Evolutionary conservation across 64 coral and sea anemone genomes (phyloP).

Genomic region (Anthopleura sola): DNA sequence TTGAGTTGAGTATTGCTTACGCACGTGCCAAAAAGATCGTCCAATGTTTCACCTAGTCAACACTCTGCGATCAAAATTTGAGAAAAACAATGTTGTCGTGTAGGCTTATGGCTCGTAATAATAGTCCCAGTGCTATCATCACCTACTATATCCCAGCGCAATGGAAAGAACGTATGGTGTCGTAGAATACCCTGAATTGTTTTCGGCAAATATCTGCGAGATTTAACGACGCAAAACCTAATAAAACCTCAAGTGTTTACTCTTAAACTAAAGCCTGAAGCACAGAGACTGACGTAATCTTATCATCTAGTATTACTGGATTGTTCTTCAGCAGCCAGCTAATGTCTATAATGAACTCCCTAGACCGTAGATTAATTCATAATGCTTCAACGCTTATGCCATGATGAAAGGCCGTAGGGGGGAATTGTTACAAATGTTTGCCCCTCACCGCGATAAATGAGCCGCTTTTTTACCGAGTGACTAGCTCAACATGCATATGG

Average conservation of each 20-base stretch:
- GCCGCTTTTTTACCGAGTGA: neutral
- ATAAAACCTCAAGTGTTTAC: conserved; percentile 4
- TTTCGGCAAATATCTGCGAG: neutral
- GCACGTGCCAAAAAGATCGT: conserved; percentile 3
- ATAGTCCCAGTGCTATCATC: neutral
- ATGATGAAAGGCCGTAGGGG: conserved; percentile 1
- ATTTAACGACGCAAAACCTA: neutral
- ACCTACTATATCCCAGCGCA: neutral
- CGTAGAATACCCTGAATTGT: neutral
- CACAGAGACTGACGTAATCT: neutral
- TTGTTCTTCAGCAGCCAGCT: neutral
- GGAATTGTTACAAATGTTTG: neutral
- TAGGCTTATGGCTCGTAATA: neutral
- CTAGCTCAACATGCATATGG: neutral
- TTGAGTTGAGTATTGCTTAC: neutral
- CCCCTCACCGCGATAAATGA: conserved; percentile 17
- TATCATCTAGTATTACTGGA: neutral
- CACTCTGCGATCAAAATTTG: neutral
- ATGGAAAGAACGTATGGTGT: neutral
- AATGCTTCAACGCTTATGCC: neutral
- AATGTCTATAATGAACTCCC: neutral
- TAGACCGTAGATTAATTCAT: neutral
- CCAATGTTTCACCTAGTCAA: neutral
- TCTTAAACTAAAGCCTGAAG: neutral
- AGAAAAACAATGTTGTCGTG: conserved; percentile 2